These are phyloP conservation scores for Zeugodacus cucurbitae DNA, from an alignment of 1,140 invertebrate species.

Conservation along the genomic window DNA sequence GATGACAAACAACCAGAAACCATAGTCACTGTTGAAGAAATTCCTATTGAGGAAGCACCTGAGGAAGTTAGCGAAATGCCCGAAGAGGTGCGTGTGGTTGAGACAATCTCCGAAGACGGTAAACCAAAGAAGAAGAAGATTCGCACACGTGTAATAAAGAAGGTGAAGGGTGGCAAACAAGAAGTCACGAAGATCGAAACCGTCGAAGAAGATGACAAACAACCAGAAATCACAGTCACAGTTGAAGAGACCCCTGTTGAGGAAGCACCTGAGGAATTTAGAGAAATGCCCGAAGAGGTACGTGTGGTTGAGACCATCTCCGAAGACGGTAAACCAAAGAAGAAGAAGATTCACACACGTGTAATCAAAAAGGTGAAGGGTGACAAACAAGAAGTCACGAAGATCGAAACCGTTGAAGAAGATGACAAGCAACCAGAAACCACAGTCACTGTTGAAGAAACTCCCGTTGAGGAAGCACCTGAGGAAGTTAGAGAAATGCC, in stretches of 20 bases:
- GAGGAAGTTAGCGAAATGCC: slow-evolving; percentile 59
- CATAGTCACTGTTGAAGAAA: slow-evolving; percentile 42
- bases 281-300: slow-evolving; percentile 12
- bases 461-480: not conserved
- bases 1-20: slow-evolving; percentile 45
- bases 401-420: slow-evolving; percentile 17
- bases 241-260: slow-evolving; percentile 44
- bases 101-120: slow-evolving; percentile 46
- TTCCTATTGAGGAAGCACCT: slow-evolving; percentile 43
- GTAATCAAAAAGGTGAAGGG: slow-evolving; percentile 9
- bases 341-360: not conserved
- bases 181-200: slow-evolving; percentile 59
- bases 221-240: slow-evolving; percentile 22
- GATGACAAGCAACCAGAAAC: slow-evolving; percentile 16
- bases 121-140: slow-evolving; percentile 54
- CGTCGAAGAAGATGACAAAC: slow-evolving; percentile 48
- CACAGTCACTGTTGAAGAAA: slow-evolving; percentile 1
- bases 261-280: slow-evolving; percentile 53
- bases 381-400: not conserved
- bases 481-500: slow-evolving; percentile 47
- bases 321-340: slow-evolving; percentile 25
- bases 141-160: slow-evolving; percentile 51
- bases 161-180: slow-evolving; percentile 54
- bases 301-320: not conserved
- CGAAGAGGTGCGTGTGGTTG: slow-evolving; percentile 51